Evolutionary conservation across 2,113 vertebrate species (phyloP).

Genomic region (Corapipo altera): DNA sequence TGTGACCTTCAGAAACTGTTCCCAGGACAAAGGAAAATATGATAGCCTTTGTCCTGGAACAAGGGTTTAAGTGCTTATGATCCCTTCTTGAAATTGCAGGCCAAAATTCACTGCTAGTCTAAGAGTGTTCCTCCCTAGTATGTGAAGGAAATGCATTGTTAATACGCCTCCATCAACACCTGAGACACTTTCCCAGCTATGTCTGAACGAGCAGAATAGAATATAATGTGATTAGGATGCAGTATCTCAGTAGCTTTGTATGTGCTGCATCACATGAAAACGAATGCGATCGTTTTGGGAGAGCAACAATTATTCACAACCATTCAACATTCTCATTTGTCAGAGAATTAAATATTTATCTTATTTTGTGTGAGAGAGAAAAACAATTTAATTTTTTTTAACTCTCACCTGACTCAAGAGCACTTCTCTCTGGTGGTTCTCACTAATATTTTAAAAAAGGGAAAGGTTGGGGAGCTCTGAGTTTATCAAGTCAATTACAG

Average conservation of each 20-base stretch:
- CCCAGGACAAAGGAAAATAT: background rate
- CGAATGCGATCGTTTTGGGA: background rate
- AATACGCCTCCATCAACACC: background rate
- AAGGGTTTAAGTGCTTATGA: background rate
- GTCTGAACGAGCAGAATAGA: background rate
- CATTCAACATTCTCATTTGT: conserved; percentile 19
- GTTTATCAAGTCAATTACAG: background rate
- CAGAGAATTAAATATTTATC: conserved; percentile 56
- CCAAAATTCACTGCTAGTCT: background rate
- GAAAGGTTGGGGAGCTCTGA: background rate
- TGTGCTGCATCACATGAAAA: background rate
- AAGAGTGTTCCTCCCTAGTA: background rate
- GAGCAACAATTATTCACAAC: conserved; percentile 16
- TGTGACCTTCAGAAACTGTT: background rate
- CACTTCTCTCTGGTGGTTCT: background rate
- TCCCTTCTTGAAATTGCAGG: background rate
- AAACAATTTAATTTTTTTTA: background rate
- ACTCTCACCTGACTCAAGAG: background rate
- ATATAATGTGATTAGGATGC: background rate
- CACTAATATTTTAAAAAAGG: background rate
- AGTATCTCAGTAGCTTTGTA: background rate
- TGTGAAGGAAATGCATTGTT: background rate
- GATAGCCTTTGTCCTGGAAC: background rate
- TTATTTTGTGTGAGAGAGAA: background rate
- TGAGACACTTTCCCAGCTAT: background rate